Conservation (phyloP, 2,797 vertebrate species). For the Acanthornis magna region DNA sequence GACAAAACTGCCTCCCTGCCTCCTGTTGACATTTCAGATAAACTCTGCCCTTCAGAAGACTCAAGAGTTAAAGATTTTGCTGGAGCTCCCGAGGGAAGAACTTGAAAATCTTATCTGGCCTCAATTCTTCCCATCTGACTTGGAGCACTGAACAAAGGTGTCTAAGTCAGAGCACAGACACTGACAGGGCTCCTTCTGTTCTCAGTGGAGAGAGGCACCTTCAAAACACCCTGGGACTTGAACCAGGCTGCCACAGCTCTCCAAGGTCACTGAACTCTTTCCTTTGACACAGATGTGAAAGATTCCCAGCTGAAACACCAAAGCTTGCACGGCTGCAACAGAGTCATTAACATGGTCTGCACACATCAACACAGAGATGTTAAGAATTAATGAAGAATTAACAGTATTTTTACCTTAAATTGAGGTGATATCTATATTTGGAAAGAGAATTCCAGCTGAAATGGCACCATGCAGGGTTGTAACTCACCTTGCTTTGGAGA, state of each 20-base stretch:
- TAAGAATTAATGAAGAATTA: not conserved
- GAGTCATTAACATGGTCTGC: not conserved
- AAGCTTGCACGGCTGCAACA: not conserved
- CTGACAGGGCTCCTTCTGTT: not conserved
- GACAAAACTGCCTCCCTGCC: not conserved
- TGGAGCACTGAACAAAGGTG: not conserved
- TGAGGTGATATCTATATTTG: not conserved
- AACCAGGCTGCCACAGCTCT: not conserved
- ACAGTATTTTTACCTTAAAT: not conserved
- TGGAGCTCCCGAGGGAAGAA: not conserved
- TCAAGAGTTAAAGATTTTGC: constrained; percentile 32
- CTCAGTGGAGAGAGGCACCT: not conserved
- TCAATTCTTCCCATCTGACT: constrained; percentile 21
- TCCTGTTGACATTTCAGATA: not conserved
- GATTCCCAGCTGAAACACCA: not conserved
- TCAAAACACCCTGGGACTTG: not conserved
- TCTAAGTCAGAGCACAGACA: not conserved
- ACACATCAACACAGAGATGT: not conserved
- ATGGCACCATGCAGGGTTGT: not conserved
- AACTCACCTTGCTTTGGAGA: constrained; percentile 86
- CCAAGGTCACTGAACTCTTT: not conserved
- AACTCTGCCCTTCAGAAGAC: not conserved
- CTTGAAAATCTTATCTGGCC: constrained; percentile 37
- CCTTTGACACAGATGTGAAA: not conserved
- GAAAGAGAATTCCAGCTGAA: not conserved